A percentile compares a stretch with the other conserved stretches of the same genome.
Evolutionary conservation across 2,113 vertebrate genomes (phyloP).

Genomic region (Pelodiscus sinensis): DNA sequence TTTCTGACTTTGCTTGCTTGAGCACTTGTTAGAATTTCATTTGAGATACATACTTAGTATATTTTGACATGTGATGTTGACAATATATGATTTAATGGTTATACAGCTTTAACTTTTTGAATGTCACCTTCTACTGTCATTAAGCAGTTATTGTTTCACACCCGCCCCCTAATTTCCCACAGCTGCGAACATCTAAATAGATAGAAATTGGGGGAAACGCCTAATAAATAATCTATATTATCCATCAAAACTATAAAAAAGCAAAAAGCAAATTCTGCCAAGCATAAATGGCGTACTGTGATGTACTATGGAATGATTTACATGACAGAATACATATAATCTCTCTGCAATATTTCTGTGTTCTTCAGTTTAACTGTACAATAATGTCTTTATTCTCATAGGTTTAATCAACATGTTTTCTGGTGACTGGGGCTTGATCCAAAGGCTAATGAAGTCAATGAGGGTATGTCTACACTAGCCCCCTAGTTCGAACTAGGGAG

Average conservation of each 20-base stretch:
- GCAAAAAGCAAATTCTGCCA: neutral
- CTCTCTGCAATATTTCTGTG: neutral
- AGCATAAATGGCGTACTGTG: neutral
- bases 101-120: neutral
- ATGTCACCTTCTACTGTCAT: neutral
- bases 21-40: neutral
- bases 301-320: no score
- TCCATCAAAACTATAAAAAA: neutral
- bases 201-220: neutral
- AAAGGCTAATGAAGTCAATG: neutral
- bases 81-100: neutral
- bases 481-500: no score
- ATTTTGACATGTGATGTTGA: neutral
- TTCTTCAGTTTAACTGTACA: neutral
- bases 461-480: no score
- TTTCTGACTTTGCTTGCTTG: neutral
- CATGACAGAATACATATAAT: accelerated
- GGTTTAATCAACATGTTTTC: neutral
- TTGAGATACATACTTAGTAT: neutral
- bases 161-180: neutral
- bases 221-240: neutral
- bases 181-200: neutral
- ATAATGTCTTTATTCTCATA: neutral
- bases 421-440: neutral
- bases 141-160: neutral